Percentiles rank a stretch among this genome's conserved stretches.
Conservation (phyloP, 2,797 vertebrate genomes). For the Thalassophryne amazonica region DNA sequence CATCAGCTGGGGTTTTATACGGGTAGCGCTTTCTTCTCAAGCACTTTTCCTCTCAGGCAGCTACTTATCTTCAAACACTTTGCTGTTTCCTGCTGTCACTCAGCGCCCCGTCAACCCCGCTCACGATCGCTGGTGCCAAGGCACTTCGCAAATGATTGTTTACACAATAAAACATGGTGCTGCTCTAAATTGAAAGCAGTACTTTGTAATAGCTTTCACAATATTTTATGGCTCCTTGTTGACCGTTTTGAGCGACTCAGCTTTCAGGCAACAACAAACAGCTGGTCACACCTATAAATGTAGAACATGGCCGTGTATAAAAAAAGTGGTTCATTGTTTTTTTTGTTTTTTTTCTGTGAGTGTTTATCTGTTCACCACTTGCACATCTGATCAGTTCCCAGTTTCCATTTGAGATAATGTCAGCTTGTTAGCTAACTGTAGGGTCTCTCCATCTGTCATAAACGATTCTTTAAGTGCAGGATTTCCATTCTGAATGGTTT, state of each 20-base stretch:
- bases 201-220: not conserved
- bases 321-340: constrained; percentile 3
- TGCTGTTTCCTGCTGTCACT: constrained; percentile 1
- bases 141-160: not conserved
- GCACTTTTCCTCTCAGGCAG: constrained; percentile 8
- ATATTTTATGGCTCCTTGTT: constrained; percentile 8
- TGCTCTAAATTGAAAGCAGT: not conserved
- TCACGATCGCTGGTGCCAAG: constrained; percentile 1
- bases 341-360: constrained; percentile 8
- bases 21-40: not conserved
- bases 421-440: not conserved
- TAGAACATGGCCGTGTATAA: not conserved
- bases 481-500: not conserved
- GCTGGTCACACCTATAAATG: constrained; percentile 12
- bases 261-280: not conserved
- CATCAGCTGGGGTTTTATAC: constrained; percentile 1
- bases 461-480: not conserved
- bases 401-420: constrained; percentile 1
- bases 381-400: constrained; percentile 30
- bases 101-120: not conserved
- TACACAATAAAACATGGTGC: not conserved
- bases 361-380: constrained; percentile 14
- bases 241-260: constrained; percentile 1
- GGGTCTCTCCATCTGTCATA: constrained; percentile 11
- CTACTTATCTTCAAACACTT: constrained; percentile 31